Evolutionary conservation across 2,888 invertebrate genomes (phyloP), one percentile per base, ranked within the genome.

Genomic region (Apomyelois bistriatella): DNA sequence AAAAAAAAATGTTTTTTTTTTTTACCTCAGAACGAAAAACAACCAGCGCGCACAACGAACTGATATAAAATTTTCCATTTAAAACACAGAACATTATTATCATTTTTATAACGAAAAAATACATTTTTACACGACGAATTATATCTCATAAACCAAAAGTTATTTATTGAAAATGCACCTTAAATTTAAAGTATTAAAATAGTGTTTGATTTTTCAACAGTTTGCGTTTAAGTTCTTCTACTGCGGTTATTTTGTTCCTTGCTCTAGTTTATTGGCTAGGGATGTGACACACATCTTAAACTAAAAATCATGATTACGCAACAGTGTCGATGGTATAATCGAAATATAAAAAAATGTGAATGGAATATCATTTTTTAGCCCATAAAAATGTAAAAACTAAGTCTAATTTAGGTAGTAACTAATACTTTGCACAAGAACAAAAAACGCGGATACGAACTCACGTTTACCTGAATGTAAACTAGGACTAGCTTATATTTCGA

Each of bases 51-150:
- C 70, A 58, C 80, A 40, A n/a, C 60, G 65, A 67, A 75, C 67
- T 82, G 79, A 81, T 85, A 84, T 89, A 90, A 90, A 89, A 89
- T 86, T 90, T 52, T 89, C 90, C 89, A 79, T 83, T 85, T 89
- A 87, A 90, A 90, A 89, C 79, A 76, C 70, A 68, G 72, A 71
- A 74, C 73, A 79, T 86, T 85, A 86, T 86, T 88, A 89, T 89
- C 89, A 74, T 90, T 90, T 90, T 90, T 89, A 83, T 85, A 79
- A 77, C 75, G 67, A 83, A 89, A 84, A 89, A 88, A 84, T 80
- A 66, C 71, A 71, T 73, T 76, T 72, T 70, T 70, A 61, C 46
- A 58, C 52, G 58, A 53, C 16, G 49, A 53, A 54, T 51, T 48
- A 53, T 57, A 72, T 55, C 66, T 57, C 64, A 74, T 67, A 68